Evolutionary conservation across 2,113 vertebrate genomes (phyloP), one percentile per base, ranked within the genome.

Genomic region (Gallinago undulata): DNA sequence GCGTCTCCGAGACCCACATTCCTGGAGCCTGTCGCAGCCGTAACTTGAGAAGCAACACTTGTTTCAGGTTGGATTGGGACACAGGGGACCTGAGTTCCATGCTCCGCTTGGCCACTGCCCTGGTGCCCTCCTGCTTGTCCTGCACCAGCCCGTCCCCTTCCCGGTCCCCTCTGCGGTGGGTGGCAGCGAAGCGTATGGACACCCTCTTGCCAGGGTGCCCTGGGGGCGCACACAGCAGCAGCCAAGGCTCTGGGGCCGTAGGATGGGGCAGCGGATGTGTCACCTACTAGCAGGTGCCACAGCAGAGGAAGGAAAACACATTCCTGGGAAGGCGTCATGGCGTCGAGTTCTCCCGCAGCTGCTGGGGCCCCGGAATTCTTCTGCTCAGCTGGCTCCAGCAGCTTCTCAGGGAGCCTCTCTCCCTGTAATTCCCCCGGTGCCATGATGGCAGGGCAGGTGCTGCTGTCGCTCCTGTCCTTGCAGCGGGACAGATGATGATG

Each of bases 351-450:
- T 70, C 31, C 45, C 3, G 6, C 96, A 97, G 97, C 90, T 97
- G 96, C 90, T 22, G n/a, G 53, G 41, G 33, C 76, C 59, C 25
- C 5, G 24, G 27, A 55, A 96, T 97, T 97, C 95, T 72, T 96
- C 8, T 2, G 55, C 73, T 91, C 95, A 91, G 95, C 94, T 96
- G 96, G 93, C 51, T 75, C 59, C 56, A 28, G 43, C 68, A 3
- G 33, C 43, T 30, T 24, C 39, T 2, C 3, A 1, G 89, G 72
- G 33, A 74, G 80, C 13, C 39, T 51, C 60, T 77, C 21, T 75
- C 81, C 75, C 81, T 78, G 27, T 91, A 76, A 94, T 92, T 87
- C 39, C 74, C 5, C 14, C 0, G 16, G 90, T 85, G 92, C 81
- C 18, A 3, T 1, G 3, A 7, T 2, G 5, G 70, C 69, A 50